A percentile compares a stretch with the other conserved stretches of the same genome.
Evolutionary conservation across 2,888 invertebrate genomes (phyloP).

Genomic region (Neoitamus cyanurus): DNA sequence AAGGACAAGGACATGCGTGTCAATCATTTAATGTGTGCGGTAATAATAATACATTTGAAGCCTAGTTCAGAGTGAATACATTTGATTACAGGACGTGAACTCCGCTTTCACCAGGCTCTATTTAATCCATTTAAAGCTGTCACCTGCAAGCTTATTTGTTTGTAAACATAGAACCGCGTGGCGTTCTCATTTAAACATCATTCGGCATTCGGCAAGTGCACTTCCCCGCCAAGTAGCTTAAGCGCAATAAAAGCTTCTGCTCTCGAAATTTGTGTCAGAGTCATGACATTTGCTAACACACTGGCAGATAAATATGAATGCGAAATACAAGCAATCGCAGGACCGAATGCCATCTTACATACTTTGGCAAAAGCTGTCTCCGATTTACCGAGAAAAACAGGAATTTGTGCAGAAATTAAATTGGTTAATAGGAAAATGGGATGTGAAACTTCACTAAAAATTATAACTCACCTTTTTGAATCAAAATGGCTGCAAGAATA

Average conservation of each 20-base stretch:
- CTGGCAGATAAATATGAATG: neutral
- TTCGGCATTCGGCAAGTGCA: neutral
- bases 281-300: neutral
- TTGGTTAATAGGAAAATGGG: neutral
- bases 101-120: neutral
- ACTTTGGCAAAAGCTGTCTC: neutral
- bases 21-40: neutral
- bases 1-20: neutral
- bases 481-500: conserved; percentile 60
- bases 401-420: neutral
- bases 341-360: neutral
- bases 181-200: neutral
- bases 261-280: conserved; percentile 8
- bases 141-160: conserved; percentile 31
- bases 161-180: conserved; percentile 50
- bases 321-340: neutral
- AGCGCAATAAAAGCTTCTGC: neutral
- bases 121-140: neutral
- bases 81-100: neutral
- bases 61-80: neutral
- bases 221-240: neutral
- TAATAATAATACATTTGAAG: neutral
- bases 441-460: neutral
- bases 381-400: neutral
- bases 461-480: conserved; percentile 60